Evolutionary conservation across 2,797 vertebrate genomes (phyloP).

Genomic region (Lerista edwardsae): DNA sequence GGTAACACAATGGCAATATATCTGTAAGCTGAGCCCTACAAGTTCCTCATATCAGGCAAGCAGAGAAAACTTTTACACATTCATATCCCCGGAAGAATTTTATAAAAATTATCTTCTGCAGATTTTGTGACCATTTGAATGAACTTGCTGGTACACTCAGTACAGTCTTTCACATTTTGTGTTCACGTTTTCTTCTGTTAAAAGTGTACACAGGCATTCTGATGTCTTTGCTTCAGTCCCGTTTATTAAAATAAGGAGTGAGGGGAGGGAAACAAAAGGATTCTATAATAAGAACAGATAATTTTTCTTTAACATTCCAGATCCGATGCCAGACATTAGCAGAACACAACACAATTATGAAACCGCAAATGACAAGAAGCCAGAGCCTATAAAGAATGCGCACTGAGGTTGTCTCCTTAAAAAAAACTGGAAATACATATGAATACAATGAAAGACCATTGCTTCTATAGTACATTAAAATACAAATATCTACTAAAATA

Average conservation of each 20-base stretch:
- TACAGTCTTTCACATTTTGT: neutral
- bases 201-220: neutral
- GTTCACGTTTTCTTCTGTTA: neutral
- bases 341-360: conserved; percentile 14
- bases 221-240: conserved; percentile 5
- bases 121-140: neutral
- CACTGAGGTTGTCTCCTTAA: conserved; percentile 8
- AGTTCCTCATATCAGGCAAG: neutral
- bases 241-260: conserved; percentile 8
- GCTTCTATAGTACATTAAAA: conserved; percentile 20
- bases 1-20: neutral
- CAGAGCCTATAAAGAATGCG: conserved; percentile 28
- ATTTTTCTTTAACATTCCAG: conserved; percentile 11
- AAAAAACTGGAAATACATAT: conserved; percentile 21
- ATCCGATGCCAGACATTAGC: conserved; percentile 12
- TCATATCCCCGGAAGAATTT: neutral
- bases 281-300: conserved; percentile 19
- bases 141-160: neutral
- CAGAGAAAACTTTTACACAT: neutral
- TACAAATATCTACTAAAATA: conserved; percentile 3
- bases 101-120: neutral
- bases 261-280: neutral
- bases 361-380: conserved; percentile 7
- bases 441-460: conserved; percentile 16
- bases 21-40: neutral